A percentile compares a stretch with the other conserved stretches of the same genome.
Conservation (phyloP, 2,113 vertebrate species). For the Actinemys pallida region DNA sequence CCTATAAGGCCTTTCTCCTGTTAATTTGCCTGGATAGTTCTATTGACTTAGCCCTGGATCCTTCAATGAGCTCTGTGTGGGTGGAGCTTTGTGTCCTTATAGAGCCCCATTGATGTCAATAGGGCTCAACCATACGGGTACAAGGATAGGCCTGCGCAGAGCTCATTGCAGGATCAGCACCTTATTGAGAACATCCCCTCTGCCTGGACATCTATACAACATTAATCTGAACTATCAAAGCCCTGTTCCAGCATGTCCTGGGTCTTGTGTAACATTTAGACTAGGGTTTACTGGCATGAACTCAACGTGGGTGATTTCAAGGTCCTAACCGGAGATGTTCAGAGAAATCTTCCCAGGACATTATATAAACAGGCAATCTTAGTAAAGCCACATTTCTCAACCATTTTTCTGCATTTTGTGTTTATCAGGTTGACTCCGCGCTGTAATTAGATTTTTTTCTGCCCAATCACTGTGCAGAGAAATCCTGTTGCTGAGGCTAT, state of each 20-base stretch:
- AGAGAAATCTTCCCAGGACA: neutral
- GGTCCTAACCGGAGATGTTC: neutral
- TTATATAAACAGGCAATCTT: neutral
- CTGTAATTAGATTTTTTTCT: conserved; percentile 18
- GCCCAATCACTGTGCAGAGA: neutral
- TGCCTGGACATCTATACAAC: neutral
- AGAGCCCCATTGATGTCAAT: neutral
- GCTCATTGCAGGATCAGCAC: neutral
- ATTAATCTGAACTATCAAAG: neutral
- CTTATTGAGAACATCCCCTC: neutral
- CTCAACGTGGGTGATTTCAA: neutral
- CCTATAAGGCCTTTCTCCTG: neutral
- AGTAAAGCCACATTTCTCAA: neutral
- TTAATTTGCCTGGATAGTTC: neutral
- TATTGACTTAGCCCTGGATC: neutral
- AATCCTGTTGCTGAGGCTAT: neutral
- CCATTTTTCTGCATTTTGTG: neutral
- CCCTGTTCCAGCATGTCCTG: neutral
- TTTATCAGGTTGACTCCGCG: neutral
- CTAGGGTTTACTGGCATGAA: neutral
- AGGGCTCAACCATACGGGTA: neutral
- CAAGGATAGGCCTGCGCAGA: neutral
- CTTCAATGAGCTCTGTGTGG: neutral
- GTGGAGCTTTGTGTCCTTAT: rapidly evolving
- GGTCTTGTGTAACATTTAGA: neutral